Percentiles rank a stretch among this genome's conserved stretches.
Conservation (phyloP, 2,113 vertebrate genomes). For the Setophaga coronata region DNA sequence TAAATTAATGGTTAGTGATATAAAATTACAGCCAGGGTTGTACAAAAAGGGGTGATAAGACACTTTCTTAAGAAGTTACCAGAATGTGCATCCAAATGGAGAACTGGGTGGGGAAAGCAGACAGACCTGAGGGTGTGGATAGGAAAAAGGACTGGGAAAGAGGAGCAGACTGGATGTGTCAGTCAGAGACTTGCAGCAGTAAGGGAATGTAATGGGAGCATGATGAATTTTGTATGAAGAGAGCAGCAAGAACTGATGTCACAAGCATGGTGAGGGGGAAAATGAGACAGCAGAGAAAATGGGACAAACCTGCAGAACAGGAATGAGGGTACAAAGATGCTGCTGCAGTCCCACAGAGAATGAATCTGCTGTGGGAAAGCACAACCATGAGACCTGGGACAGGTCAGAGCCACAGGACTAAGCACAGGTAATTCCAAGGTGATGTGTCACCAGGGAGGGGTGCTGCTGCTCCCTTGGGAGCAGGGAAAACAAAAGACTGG, state of each 20-base stretch:
- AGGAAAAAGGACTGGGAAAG: neutral
- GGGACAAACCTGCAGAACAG: neutral
- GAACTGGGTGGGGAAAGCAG: neutral
- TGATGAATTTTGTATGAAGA: neutral
- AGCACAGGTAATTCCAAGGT: neutral
- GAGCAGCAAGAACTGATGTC: neutral
- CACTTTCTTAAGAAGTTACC: neutral
- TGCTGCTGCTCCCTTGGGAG: neutral
- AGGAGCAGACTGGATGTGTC: neutral
- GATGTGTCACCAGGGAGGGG: neutral
- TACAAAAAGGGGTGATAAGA: neutral
- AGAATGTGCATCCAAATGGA: neutral
- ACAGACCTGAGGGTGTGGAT: neutral
- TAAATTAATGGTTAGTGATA: neutral
- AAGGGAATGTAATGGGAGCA: neutral
- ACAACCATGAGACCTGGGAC: rapidly evolving
- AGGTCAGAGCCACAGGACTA: neutral
- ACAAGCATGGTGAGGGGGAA: neutral
- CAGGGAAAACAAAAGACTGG: neutral
- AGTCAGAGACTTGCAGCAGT: neutral
- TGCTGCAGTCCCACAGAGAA: neutral
- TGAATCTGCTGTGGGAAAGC: neutral
- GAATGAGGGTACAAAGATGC: neutral
- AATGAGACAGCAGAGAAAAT: neutral
- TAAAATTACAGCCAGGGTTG: neutral